Evolutionary conservation across 2,888 invertebrate species (phyloP).

Genomic region (Scaptomyza parva): DNA sequence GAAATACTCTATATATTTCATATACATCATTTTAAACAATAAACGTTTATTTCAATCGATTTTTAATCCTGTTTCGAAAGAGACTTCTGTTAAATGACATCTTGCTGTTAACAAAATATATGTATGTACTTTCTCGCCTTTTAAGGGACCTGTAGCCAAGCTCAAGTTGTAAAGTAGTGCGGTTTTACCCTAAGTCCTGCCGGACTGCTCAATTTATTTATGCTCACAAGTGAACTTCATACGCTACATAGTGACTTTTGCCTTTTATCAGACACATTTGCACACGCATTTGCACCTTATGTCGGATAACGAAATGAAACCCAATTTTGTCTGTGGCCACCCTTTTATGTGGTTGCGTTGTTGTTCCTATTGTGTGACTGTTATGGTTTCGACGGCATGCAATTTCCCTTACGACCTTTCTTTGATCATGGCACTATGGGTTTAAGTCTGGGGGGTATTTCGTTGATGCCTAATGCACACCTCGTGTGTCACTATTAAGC

Average conservation of each 20-base stretch:
- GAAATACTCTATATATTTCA: too few relatives aligned
- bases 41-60: too few relatives aligned
- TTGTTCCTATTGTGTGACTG: conserved; percentile 31
- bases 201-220: conserved; percentile 44
- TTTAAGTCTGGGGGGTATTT: conserved; percentile 2
- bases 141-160: conserved; percentile 23
- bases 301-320: conserved; percentile 32
- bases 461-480: not conserved
- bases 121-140: conserved; percentile 31
- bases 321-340: conserved; percentile 33
- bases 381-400: conserved; percentile 41
- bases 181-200: conserved; percentile 39
- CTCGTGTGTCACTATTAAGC: conserved; percentile 18
- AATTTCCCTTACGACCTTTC: conserved; percentile 8
- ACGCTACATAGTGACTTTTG: conserved; percentile 6
- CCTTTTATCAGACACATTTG: conserved; percentile 55
- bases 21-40: too few relatives aligned
- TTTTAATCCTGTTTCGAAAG: too few relatives aligned
- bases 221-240: not conserved
- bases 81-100: too few relatives aligned
- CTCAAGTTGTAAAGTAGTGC: conserved; percentile 32
- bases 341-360: conserved; percentile 54
- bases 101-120: too few relatives aligned
- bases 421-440: conserved; percentile 8
- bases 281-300: conserved; percentile 54